Evolutionary conservation across 2,888 invertebrate species (phyloP).

Genomic region (Acrobeloides nanus): DNA sequence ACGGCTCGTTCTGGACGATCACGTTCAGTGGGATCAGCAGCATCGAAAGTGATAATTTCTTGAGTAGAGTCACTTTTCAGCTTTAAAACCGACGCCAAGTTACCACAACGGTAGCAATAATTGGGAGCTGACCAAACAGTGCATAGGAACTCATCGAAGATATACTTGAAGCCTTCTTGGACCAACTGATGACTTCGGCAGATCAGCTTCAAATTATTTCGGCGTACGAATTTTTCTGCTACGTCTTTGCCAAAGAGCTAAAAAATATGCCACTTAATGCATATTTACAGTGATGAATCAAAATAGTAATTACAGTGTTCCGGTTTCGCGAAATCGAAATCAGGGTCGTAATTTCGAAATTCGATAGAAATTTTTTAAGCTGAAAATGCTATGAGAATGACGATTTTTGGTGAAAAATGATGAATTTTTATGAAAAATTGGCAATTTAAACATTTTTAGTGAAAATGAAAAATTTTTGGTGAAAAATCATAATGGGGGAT

Average conservation of each 20-base stretch:
- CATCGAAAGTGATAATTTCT: constrained; percentile 67
- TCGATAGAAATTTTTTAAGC: too few species aligned
- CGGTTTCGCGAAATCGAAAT: too few species aligned
- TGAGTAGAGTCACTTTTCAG: constrained; percentile 58
- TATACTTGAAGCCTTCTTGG: constrained; percentile 90
- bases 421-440: too few species aligned
- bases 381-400: too few species aligned
- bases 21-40: constrained; percentile 87
- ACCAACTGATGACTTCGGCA: constrained; percentile 98
- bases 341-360: too few species aligned
- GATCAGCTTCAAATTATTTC: constrained; percentile 83
- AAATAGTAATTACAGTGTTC: too few species aligned
- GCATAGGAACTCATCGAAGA: constrained; percentile 91
- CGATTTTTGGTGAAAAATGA: too few species aligned
- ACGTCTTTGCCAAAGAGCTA: constrained; percentile 92
- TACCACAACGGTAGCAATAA: constrained; percentile 98
- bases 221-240: constrained; percentile 77
- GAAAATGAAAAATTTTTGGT: too few species aligned
- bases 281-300: too few species aligned
- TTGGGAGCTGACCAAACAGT: constrained; percentile 99
- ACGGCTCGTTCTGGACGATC: constrained; percentile 83
- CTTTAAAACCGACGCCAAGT: constrained; percentile 89
- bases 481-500: too few species aligned
- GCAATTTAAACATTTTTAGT: too few species aligned
- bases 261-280: too few species aligned